Percentiles rank a stretch among this genome's conserved stretches.
Conservation (phyloP, 2,888 invertebrate species). For the Meta bourneti region DNA sequence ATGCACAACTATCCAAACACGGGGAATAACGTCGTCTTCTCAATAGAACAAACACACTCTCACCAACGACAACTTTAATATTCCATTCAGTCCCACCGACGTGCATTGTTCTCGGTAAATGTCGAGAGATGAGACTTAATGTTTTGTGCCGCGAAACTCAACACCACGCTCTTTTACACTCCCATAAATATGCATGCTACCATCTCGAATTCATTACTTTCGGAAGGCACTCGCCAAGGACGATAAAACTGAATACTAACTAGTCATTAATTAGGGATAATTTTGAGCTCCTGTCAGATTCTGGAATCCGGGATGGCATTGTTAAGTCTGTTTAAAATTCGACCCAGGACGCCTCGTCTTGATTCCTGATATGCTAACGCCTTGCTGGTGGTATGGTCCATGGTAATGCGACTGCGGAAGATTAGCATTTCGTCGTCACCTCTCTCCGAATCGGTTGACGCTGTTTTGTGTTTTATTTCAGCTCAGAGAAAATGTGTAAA, state of each 20-base stretch:
- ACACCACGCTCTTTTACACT: neutral
- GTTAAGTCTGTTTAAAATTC: constrained; percentile 17
- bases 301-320: constrained; percentile 17
- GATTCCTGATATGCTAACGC: neutral
- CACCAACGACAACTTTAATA: neutral
- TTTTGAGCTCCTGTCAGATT: constrained; percentile 35
- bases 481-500: no score
- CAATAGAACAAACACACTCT: neutral
- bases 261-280: constrained; percentile 65
- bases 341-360: neutral
- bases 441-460: neutral
- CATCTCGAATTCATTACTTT: constrained; percentile 49
- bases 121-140: neutral
- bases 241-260: constrained; percentile 69
- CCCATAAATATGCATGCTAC: constrained; percentile 55
- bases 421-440: neutral
- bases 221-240: neutral
- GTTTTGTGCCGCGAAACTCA: neutral
- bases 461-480: neutral
- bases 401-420: constrained; percentile 1
- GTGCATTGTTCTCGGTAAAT: neutral
- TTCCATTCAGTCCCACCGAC: neutral
- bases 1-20: no score
- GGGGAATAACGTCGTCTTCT: no score
- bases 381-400: neutral